Base-by-base conservation (phyloP, 1,140 invertebrate species). In the Drosophila subpulchrella region DNA sequence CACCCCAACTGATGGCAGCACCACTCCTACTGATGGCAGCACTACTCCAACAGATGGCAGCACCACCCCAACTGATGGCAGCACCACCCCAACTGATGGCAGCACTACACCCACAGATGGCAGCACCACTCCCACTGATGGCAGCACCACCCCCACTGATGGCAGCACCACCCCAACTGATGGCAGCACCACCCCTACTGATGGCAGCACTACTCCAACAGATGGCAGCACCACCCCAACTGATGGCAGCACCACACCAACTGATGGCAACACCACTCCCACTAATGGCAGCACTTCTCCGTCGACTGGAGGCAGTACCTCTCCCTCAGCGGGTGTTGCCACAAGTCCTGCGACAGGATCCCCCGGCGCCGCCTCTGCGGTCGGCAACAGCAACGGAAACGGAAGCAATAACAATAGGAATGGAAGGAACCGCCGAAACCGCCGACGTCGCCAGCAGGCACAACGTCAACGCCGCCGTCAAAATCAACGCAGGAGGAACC, bases 401-500 rank as follows among this genome's bases (percentile, higher is more conserved):
- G 32, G n/a, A 24, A 17, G 6, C 47, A 17, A 15, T 48, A 13
- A 1, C 27, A 34, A 8, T 6, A 13, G 48, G 0, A 56, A 24
- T 10, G 53, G 1, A 6, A 60, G 4, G 20, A 58, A 27, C 30
- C 39, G n/a, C 5, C 57, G 30, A 10, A 62, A 1, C 15, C 10
- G 47, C 11, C 47, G 55, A 8, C 27, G 27, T 27, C 27, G 27
- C 47, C 46, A 54, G 27, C 39, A 51, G 17, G 24, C 48, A 11
- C 41, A 27, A 34, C 68, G 48, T 12, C 68, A 15, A 11, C 68
- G 68, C 34, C 61, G 50, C 11, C 65, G 46, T n/a, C 58, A 58
- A 17, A n/a, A 41, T 20, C 41, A 48, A 27, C 70, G 70, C 15
- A 72, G 39, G 27, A 75, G 44, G 44, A 74, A 71, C 32, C 51